These are phyloP conservation scores for Neogale vison DNA, from an alignment of 2,113 vertebrate species.

Conservation along the genomic window DNA sequence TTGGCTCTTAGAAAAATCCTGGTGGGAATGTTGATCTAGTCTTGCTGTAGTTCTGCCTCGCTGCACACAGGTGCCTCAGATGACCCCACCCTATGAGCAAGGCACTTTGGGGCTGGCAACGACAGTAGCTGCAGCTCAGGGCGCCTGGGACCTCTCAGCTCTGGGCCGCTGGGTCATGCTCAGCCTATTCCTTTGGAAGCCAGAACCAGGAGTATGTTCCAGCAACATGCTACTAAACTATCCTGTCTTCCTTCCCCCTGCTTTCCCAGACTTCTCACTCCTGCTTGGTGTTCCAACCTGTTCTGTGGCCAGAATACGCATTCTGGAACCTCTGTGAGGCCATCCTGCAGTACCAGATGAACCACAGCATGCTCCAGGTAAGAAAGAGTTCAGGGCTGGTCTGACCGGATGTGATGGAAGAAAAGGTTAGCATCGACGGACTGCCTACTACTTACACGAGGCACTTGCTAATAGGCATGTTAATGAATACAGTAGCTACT, in stretches of 20 bases:
- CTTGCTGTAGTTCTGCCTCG: neutral
- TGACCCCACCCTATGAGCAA: neutral
- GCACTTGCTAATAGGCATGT: neutral
- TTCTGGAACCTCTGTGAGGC: conserved; percentile 99
- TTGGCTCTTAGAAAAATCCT: conserved; percentile 59
- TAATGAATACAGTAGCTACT: neutral
- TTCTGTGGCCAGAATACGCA: conserved; percentile 98
- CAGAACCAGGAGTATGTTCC: neutral
- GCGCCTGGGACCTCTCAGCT: neutral
- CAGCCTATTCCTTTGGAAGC: neutral
- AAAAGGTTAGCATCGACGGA: neutral
- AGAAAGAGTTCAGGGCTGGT: conserved; percentile 69
- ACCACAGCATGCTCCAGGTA: conserved; percentile 93
- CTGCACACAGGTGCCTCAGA: conserved; percentile 28
- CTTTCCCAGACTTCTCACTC: conserved; percentile 93
- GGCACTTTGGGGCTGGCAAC: neutral
- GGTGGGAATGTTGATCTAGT: conserved; percentile 40
- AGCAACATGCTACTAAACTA: neutral
- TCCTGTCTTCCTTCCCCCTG: conserved; percentile 47
- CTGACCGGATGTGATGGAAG: neutral
- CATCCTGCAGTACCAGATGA: conserved; percentile 95
- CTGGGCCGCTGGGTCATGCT: neutral
- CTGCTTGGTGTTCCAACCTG: conserved; percentile 95
- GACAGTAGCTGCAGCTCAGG: neutral
- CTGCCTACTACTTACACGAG: neutral